phyloP scores from a whole-genome alignment of 2,113 vertebrate genomes.

The Calidris pygmaea region DNA sequence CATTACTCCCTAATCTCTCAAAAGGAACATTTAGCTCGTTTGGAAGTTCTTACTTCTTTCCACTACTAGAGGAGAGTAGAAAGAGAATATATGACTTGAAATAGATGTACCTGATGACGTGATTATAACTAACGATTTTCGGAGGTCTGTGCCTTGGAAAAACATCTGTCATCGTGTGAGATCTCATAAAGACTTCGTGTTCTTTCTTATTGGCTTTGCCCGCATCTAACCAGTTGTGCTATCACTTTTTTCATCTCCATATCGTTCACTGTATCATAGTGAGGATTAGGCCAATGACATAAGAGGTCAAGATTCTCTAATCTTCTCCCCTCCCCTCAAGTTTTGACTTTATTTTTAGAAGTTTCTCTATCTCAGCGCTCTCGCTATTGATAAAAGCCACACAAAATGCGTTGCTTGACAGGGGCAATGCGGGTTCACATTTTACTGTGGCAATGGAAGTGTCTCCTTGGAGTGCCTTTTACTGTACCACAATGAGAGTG shows the following conservation, averaged over 20 bases:
- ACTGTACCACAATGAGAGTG: neutral
- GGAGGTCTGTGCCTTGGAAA: neutral
- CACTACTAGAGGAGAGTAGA: neutral
- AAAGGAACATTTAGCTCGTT: neutral
- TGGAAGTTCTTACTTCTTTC: neutral
- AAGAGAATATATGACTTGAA: neutral
- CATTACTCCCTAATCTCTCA: neutral
- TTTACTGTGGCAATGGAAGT: neutral
- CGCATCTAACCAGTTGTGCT: neutral
- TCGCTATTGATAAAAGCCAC: neutral
- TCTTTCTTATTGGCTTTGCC: neutral
- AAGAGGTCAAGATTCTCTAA: neutral
- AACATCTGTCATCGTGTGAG: neutral
- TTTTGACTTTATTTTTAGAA: neutral
- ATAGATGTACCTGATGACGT: neutral
- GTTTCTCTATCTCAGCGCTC: neutral
- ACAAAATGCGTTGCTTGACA: neutral
- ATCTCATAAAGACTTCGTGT: neutral
- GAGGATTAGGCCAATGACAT: neutral
- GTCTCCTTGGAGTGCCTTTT: neutral
- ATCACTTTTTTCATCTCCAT: neutral
- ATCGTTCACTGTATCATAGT: neutral
- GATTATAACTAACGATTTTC: neutral
- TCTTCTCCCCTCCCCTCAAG: neutral
- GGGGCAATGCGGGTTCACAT: neutral